A percentile compares a stretch with the other conserved stretches of the same genome.
Conservation (phyloP, 2,888 invertebrate genomes). For the Malacosoma neustria region DNA sequence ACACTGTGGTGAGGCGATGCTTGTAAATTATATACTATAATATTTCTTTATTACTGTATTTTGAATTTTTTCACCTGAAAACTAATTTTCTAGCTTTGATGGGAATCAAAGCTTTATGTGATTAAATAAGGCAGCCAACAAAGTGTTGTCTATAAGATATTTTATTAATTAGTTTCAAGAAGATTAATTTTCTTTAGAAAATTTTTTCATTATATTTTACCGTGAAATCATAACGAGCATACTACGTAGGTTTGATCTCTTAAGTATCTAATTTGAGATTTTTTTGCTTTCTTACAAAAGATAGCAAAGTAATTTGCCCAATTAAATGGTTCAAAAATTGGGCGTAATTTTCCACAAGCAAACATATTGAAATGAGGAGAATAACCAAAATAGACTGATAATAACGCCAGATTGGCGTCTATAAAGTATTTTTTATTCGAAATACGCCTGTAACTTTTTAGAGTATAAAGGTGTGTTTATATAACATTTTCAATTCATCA, state of each 20-base stretch:
- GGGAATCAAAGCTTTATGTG: too few relatives aligned
- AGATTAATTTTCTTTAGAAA: not conserved
- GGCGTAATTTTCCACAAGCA: conserved; percentile 47
- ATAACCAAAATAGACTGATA: conserved; percentile 53
- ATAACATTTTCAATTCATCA: too few relatives aligned
- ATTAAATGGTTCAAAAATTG: conserved; percentile 56
- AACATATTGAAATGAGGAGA: conserved; percentile 37
- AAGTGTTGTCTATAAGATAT: too few relatives aligned
- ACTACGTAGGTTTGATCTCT: conserved; percentile 34
- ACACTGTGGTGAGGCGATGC: too few relatives aligned
- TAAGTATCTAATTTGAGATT: conserved; percentile 58
- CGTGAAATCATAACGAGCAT: conserved; percentile 1
- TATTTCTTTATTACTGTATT: too few relatives aligned
- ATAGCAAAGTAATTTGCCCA: conserved; percentile 53
- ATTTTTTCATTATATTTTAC: not conserved
- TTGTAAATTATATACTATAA: too few relatives aligned
- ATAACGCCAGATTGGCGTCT: conserved; percentile 48
- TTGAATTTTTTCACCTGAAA: too few relatives aligned
- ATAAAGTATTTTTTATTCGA: conserved; percentile 12
- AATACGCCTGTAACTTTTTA: too few relatives aligned
- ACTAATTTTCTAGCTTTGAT: too few relatives aligned
- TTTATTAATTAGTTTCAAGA: not conserved
- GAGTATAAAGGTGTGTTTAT: too few relatives aligned
- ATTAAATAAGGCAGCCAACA: not conserved
- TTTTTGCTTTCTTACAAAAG: conserved; percentile 49